Evolutionary conservation across 2,797 vertebrate species (phyloP).

Genomic region (Pipistrellus nathusii): DNA sequence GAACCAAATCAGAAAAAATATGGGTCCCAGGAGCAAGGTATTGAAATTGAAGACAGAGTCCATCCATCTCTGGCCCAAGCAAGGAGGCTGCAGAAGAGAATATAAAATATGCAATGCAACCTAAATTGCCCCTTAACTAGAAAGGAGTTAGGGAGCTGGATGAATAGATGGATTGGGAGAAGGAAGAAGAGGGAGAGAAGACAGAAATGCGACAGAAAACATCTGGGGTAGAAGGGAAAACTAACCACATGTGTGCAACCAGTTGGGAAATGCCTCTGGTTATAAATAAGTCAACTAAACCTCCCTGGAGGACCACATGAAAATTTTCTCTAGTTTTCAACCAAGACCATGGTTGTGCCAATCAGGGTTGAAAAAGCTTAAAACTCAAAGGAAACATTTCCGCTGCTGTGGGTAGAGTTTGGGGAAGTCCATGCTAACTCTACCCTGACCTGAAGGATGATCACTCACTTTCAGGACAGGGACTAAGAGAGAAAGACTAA

Average conservation of each 20-base stretch:
- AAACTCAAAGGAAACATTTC: conserved; percentile 48
- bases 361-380: neutral
- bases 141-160: neutral
- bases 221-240: neutral
- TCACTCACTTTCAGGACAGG: conserved; percentile 65
- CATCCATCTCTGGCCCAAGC: neutral
- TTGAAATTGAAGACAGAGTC: neutral
- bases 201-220: neutral
- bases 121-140: neutral
- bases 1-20: neutral
- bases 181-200: neutral
- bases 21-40: neutral
- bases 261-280: conserved; percentile 18
- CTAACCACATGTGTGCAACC: neutral
- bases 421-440: conserved; percentile 64
- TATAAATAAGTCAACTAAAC: neutral
- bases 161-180: neutral
- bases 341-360: conserved; percentile 13
- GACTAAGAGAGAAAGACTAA: conserved; percentile 61
- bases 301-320: neutral
- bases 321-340: conserved; percentile 33
- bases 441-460: conserved; percentile 50
- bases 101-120: neutral
- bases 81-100: neutral
- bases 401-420: neutral